These are phyloP conservation scores for Drosophila hydei DNA, from an alignment of 1,140 invertebrate genomes.

Conservation along the genomic window DNA sequence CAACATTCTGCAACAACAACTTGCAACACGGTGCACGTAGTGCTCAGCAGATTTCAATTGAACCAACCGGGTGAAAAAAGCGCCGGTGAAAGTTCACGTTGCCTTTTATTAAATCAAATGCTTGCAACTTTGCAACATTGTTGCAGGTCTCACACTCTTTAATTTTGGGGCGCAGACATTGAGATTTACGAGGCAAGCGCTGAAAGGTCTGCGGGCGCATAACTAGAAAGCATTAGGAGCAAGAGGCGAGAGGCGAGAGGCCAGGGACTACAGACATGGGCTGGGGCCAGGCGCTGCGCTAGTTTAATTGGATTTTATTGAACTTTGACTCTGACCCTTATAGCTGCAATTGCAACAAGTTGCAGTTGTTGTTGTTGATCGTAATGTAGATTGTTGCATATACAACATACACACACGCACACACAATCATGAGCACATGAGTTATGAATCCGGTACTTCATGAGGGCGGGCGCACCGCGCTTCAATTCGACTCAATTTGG, in stretches of 20 bases:
- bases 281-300: slow-evolving; percentile 31
- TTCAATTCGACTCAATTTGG: slow-evolving; percentile 71
- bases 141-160: slow-evolving; percentile 27
- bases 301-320: slow-evolving; percentile 81
- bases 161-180: slow-evolving; percentile 39
- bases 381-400: slow-evolving; percentile 37
- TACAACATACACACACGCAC: slow-evolving; percentile 36
- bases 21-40: slow-evolving; percentile 24
- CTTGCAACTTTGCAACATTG: slow-evolving; percentile 47
- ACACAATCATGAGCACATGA: slow-evolving; percentile 40
- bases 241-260: neutral
- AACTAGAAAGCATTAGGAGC: slow-evolving; percentile 1
- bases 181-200: slow-evolving; percentile 64
- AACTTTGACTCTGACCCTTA: slow-evolving; percentile 80
- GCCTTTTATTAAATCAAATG: slow-evolving; percentile 73
- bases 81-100: slow-evolving; percentile 68
- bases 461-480: slow-evolving; percentile 59
- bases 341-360: slow-evolving; percentile 73
- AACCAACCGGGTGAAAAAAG: slow-evolving; percentile 18
- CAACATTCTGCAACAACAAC: slow-evolving; percentile 1
- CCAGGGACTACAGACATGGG: neutral
- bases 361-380: slow-evolving; percentile 40
- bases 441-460: slow-evolving; percentile 52
- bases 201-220: slow-evolving; percentile 69
- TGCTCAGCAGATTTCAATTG: slow-evolving; percentile 61